Evolutionary conservation across 2,888 invertebrate genomes (phyloP), one percentile per base, ranked within the genome.

Genomic region (Hydroisotoma schaefferi): DNA sequence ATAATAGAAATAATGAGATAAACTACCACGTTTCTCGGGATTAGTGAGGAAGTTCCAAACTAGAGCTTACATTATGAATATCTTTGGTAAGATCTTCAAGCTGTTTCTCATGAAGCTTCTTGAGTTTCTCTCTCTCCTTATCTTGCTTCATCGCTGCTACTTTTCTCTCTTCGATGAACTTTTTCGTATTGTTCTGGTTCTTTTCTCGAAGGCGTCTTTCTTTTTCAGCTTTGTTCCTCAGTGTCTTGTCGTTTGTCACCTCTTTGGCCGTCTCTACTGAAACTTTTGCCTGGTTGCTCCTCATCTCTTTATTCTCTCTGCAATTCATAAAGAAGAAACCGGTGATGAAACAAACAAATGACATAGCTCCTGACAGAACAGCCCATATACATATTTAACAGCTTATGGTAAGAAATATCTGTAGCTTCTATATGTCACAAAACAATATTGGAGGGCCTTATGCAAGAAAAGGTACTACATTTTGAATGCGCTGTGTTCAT

Each of bases 241-340:
- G 82, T 0, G 91, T 90, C 79, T 98, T 98, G 78, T 99, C 99
- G 77, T 90, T 91, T 76, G 88, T 86, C 47, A 99, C 94, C 76
- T 92, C 93, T 79, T 92, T 92, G 76, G 91, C 91, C 22, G 97
- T 95, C 77, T 99, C 99, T 73, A 99, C 93, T 52, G 95, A 95
- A 74, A 90, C 86, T 80, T 94, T 95, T 3, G 97, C 94, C 79
- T 99, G 99, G 57, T 87, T 85, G 5, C 87, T 84, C 76, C 94
- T 95, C 84, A 99, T 85, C 67, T 98, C 97, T 77, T 98, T 99
- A 75, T 91, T 84, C 75, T 98, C 98, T 68, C 92, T 88, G 76
- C 10, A 74, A 73, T 54, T 33, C 52, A 29, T 25, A 27, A n/a
- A 12, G 23, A 6, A 10, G 28, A 5, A 43, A 15, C 18, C 15